These are phyloP conservation scores for Drosophila sp. DNA, from an alignment of 1,140 invertebrate species.

Conservation along the genomic window DNA sequence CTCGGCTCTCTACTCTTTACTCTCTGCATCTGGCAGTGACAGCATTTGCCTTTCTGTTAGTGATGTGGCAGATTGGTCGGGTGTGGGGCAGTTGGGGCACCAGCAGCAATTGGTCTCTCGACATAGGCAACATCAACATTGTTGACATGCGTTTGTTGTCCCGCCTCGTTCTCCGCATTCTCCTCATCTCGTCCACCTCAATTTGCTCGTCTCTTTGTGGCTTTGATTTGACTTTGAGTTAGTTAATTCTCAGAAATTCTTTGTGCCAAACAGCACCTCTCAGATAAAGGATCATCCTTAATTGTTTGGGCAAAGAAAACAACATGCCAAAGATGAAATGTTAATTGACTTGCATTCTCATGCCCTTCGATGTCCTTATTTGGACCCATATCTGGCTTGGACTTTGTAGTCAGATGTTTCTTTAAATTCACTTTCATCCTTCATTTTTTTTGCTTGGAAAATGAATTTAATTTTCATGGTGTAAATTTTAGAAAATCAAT, in stretches of 20 bases:
- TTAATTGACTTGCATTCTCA: too few species aligned
- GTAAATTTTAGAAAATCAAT: too few species aligned
- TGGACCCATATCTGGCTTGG: too few species aligned
- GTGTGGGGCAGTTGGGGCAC: not conserved
- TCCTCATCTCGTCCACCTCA: too few species aligned
- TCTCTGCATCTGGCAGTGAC: conserved; percentile 11
- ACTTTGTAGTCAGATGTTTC: too few species aligned
- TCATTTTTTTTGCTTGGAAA: too few species aligned
- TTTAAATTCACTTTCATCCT: too few species aligned
- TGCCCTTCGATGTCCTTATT: too few species aligned
- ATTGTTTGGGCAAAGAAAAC: conserved; percentile 25
- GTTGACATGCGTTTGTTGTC: conserved; percentile 56
- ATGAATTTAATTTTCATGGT: too few species aligned
- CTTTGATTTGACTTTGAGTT: conserved; percentile 70
- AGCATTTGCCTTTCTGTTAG: conserved; percentile 15
- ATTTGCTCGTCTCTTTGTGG: conserved; percentile 42
- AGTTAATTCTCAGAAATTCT: conserved; percentile 48
- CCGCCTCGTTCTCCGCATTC: conserved; percentile 4
- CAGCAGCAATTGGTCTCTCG: conserved; percentile 5
- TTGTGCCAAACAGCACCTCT: conserved; percentile 31
- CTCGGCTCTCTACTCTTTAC: not conserved
- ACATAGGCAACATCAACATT: conserved; percentile 40
- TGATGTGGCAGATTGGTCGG: not conserved
- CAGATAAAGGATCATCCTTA: conserved; percentile 7
- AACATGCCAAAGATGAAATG: not conserved